Base-by-base conservation (phyloP, 1,140 invertebrate species). In the Metopolophium dirhodum region DNA sequence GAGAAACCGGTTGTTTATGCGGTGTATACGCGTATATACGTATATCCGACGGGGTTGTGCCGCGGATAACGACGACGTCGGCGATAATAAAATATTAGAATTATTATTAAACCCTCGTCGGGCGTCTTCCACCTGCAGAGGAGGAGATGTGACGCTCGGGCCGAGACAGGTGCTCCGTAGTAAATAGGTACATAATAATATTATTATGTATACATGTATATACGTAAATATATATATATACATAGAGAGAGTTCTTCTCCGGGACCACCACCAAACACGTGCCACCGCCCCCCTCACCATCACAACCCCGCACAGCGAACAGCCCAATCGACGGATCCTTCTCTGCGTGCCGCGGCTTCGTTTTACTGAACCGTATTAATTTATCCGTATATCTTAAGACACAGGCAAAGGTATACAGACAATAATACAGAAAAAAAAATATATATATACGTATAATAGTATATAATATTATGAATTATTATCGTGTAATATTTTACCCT, bases 41-140 rank as follows among this genome's bases (percentile, higher is more conserved):
- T 47, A 49, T 1, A 47, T 86, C 45, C 45, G 14, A 77, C 61
- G 61, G 61, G 61, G 61, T 77, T 77, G 61, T 77, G n/a, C 37
- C 18, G 23, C 20, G 22, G 6, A n/a, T 14, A 51, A 57, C 51
- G 51, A 26, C 88, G 9, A 37, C 86, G 51, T 30, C 35, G 51
- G 88, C 22, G 49, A 57, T 57, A 26, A 54, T 57, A 89, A 54
- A 54, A 57, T 89, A 89, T 37, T 57, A 57, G 54, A 89, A n/a
- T 87, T 87, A 87, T 86, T 86, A 47, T 89, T 41, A 89, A 89
- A 89, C 49, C 88, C 87, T 89, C 85, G 85, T 49, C 45, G 51
- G 88, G 14, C 61, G 61, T 30, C 61, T 14, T n/a, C 61, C 18
- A 89, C 88, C 88, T 89, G 88, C 51, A 77, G 61, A 14, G 61